Evolutionary conservation across 1,140 invertebrate genomes (phyloP).

Genomic region (Cotesia typhae): DNA sequence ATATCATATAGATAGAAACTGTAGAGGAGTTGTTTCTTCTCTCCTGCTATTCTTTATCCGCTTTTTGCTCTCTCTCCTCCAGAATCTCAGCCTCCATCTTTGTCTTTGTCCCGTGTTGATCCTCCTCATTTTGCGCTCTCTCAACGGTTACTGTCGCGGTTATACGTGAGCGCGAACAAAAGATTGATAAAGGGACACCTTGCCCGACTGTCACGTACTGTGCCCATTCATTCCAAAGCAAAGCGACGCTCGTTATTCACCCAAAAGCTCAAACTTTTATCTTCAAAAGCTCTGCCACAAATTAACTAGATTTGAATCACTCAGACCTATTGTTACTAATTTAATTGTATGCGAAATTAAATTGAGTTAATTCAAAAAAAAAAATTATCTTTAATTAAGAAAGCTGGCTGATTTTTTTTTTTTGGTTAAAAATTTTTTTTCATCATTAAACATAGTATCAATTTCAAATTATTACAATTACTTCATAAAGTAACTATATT

Average conservation of each 20-base stretch:
- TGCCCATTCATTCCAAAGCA: conserved; percentile 19
- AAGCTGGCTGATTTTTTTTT: no score
- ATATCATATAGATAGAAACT: no score
- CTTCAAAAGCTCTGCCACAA: no score
- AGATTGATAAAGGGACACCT: conserved; percentile 31
- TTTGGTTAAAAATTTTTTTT: no score
- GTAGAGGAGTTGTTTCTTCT: background rate
- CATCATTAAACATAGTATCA: no score
- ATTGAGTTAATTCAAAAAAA: no score
- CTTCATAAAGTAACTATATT: no score
- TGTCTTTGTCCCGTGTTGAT: background rate
- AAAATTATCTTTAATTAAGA: no score
- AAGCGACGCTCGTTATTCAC: conserved; percentile 30
- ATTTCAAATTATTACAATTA: no score
- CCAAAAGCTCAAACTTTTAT: background rate
- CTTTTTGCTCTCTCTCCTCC: background rate
- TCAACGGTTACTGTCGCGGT: background rate
- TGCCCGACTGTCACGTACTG: conserved; percentile 17
- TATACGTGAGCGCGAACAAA: conserved; percentile 24
- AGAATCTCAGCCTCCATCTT: background rate
- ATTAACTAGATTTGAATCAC: no score
- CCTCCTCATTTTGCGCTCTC: background rate
- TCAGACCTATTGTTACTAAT: no score
- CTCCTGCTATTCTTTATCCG: background rate
- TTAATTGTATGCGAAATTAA: no score